phyloP scores from a whole-genome alignment of 2,113 vertebrate species.

The Clinocottus analis region DNA sequence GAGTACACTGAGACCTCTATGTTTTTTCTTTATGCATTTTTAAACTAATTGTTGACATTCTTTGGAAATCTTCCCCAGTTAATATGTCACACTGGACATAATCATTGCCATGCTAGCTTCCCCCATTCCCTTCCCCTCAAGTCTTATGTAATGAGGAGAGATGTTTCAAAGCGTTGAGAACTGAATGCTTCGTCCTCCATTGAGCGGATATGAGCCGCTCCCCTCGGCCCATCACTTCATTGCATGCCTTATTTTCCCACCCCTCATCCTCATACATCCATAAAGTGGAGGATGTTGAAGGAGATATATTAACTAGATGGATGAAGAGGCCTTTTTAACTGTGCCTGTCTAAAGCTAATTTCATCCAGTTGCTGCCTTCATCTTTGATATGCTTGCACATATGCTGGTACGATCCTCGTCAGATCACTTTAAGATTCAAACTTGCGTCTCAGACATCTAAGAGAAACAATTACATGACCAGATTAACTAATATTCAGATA shows the following conservation, averaged over 20 bases:
- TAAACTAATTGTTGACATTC: background rate
- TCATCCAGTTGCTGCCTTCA: constrained; percentile 31
- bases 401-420: constrained; percentile 53
- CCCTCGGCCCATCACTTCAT: constrained; percentile 21
- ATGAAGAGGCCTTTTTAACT: constrained; percentile 49
- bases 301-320: constrained; percentile 35
- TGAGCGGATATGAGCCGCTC: constrained; percentile 27
- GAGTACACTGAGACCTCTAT: background rate
- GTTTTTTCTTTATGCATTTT: background rate
- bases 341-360: constrained; percentile 55
- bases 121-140: background rate
- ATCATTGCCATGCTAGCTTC: background rate
- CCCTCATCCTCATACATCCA: constrained; percentile 25
- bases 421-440: constrained; percentile 59
- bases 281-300: constrained; percentile 46
- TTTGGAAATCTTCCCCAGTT: background rate
- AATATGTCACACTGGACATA: constrained; percentile 9
- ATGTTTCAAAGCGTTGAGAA: constrained; percentile 48
- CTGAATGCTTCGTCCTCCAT: constrained; percentile 24
- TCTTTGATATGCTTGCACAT: constrained; percentile 58
- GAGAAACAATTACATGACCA: constrained; percentile 47
- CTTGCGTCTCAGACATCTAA: constrained; percentile 46
- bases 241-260: constrained; percentile 36
- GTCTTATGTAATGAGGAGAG: constrained; percentile 24
- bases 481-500: constrained; percentile 60